These are phyloP conservation scores for Drosophila jambulina DNA, from an alignment of 1,140 invertebrate genomes.

Conservation along the genomic window DNA sequence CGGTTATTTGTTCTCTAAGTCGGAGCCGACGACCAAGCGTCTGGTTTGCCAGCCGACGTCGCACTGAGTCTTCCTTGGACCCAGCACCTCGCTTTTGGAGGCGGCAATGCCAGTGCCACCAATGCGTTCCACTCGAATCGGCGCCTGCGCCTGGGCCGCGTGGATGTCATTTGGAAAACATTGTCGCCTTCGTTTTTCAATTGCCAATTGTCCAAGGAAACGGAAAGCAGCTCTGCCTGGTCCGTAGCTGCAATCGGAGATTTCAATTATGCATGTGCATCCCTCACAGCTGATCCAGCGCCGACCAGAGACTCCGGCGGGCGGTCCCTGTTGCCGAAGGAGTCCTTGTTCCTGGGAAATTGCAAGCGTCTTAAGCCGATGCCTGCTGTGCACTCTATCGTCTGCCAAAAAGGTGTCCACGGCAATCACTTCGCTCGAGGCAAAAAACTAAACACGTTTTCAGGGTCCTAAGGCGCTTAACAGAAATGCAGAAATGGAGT, in stretches of 20 bases:
- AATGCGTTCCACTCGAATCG: constrained; percentile 55
- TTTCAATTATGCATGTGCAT: constrained; percentile 70
- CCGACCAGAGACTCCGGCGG: constrained; percentile 6
- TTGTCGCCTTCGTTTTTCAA: constrained; percentile 60
- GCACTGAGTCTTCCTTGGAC: constrained; percentile 49
- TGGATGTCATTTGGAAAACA: constrained; percentile 75
- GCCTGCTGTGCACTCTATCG: constrained; percentile 25
- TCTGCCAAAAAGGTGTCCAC: constrained; percentile 39
- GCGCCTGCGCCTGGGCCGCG: constrained; percentile 54
- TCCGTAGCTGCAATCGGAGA: constrained; percentile 27
- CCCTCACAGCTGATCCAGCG: constrained; percentile 51
- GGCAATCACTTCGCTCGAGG: constrained; percentile 36
- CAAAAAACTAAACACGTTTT: constrained; percentile 38
- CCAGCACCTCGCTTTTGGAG: constrained; percentile 56
- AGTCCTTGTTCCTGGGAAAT: constrained; percentile 23
- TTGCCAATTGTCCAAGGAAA: constrained; percentile 47
- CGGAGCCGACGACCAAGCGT: constrained; percentile 39
- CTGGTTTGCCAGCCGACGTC: constrained; percentile 63
- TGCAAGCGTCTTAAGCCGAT: constrained; percentile 50
- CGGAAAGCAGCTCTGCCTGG: constrained; percentile 33
- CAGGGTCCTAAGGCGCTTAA: not conserved
- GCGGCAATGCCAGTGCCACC: not conserved
- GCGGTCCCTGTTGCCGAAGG: constrained; percentile 2
- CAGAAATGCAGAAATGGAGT: not conserved
- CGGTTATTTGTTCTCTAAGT: not conserved